Conservation (phyloP, 2,113 vertebrate species). For the Triplophysa tibetana region DNA sequence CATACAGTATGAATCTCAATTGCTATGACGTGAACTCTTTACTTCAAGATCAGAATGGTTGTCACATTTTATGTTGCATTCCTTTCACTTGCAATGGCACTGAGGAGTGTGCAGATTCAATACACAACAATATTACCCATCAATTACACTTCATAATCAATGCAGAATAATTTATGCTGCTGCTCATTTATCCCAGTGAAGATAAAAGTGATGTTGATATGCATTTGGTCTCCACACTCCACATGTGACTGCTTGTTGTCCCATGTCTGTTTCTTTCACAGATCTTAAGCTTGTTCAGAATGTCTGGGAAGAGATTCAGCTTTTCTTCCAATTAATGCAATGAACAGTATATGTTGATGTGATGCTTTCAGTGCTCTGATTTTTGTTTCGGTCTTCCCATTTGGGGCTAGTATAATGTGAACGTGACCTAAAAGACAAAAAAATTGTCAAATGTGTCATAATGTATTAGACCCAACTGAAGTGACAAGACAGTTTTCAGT, state of each 20-base stretch:
- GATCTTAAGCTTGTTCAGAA: conserved; percentile 13
- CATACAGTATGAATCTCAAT: not conserved
- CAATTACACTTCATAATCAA: not conserved
- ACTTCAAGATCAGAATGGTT: conserved; percentile 33
- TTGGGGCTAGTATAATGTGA: conserved; percentile 2
- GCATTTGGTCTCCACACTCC: conserved; percentile 50
- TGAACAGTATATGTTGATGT: conserved; percentile 44
- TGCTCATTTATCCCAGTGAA: too few species aligned
- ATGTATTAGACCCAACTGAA: conserved; percentile 11
- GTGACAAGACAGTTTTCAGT: not conserved
- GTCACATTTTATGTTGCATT: conserved; percentile 28
- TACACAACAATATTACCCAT: not conserved
- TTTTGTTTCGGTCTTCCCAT: conserved; percentile 33
- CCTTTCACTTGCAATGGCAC: conserved; percentile 24
- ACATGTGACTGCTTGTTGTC: conserved; percentile 29
- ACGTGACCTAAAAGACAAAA: not conserved
- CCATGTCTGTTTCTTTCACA: conserved; percentile 20
- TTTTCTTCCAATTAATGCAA: conserved; percentile 21
- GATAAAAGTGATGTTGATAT: not conserved
- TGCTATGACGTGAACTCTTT: not conserved
- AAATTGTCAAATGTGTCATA: not conserved
- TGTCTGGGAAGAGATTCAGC: conserved; percentile 13
- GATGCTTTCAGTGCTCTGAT: conserved; percentile 32
- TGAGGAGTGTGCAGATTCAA: conserved; percentile 56
- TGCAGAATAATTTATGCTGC: not conserved